phyloP scores from a whole-genome alignment of 2,888 invertebrate genomes.

The Agrochola lota region DNA sequence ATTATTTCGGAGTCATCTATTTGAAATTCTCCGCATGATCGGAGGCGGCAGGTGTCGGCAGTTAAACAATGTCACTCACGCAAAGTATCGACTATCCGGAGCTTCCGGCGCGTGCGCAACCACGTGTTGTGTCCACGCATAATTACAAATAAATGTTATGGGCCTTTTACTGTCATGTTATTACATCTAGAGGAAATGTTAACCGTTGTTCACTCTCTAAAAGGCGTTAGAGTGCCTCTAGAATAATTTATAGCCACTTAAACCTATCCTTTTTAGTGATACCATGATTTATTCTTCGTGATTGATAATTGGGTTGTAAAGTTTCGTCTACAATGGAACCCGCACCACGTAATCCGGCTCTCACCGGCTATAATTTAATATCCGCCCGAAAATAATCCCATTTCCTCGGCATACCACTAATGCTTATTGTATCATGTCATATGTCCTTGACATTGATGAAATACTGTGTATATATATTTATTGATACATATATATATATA shows the following conservation, averaged over 20 bases:
- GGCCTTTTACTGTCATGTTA: conserved; percentile 75
- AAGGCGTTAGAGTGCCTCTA: conserved; percentile 48
- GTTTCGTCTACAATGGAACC: conserved; percentile 80
- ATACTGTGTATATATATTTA: conserved; percentile 9
- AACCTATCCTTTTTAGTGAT: conserved; percentile 53
- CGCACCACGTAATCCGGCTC: conserved; percentile 82
- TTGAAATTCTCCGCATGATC: conserved; percentile 78
- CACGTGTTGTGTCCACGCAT: conserved; percentile 78
- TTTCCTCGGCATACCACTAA: conserved; percentile 80
- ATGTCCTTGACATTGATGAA: conserved; percentile 74
- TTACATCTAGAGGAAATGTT: conserved; percentile 74
- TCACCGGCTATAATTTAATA: conserved; percentile 89
- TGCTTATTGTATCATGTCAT: conserved; percentile 67
- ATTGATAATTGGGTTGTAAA: conserved; percentile 75
- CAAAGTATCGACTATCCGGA: conserved; percentile 72
- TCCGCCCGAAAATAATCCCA: conserved; percentile 88
- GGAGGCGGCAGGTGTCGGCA: conserved; percentile 75
- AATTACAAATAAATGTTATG: conserved; percentile 74
- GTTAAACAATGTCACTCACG: conserved; percentile 78
- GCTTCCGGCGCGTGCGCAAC: conserved; percentile 84
- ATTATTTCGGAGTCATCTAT: conserved; percentile 70
- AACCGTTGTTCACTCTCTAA: conserved; percentile 65
- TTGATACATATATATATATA: no score
- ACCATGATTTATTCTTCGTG: conserved; percentile 59
- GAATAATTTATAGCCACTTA: conserved; percentile 55